phyloP scores from a whole-genome alignment of 2,113 vertebrate genomes.

The Pseudopipra pipra region DNA sequence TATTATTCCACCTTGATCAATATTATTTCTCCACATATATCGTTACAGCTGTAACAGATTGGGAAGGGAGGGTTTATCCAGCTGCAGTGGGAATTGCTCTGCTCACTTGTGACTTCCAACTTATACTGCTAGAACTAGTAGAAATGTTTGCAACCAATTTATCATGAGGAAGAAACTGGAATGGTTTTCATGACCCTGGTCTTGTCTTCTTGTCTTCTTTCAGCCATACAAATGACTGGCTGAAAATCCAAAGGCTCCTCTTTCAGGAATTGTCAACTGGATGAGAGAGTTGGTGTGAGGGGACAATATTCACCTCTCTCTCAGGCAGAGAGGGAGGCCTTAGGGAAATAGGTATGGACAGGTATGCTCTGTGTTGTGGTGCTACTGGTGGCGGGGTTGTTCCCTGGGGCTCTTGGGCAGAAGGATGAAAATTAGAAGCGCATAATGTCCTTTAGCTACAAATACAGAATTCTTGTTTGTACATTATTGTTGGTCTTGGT shows the following conservation, averaged over 20 bases:
- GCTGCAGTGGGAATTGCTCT: slow-evolving; percentile 39
- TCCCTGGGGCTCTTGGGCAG: background rate
- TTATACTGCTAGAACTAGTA: background rate
- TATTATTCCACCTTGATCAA: slow-evolving; percentile 68
- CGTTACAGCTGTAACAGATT: slow-evolving; percentile 46
- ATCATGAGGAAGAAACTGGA: background rate
- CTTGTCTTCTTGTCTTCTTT: background rate
- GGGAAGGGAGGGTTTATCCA: slow-evolving; percentile 5
- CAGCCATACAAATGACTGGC: background rate
- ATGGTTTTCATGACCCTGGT: background rate
- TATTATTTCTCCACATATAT: slow-evolving; percentile 19
- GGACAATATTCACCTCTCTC: background rate
- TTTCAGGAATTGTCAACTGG: background rate
- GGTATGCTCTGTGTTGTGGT: background rate
- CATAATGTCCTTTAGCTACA: background rate
- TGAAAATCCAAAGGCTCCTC: background rate
- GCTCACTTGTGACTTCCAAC: background rate
- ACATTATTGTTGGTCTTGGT: background rate
- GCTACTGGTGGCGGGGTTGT: background rate
- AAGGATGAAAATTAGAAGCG: background rate
- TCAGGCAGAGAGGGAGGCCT: background rate
- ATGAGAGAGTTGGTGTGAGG: background rate
- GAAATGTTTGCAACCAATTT: background rate
- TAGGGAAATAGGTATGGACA: background rate
- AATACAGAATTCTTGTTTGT: background rate